Percentiles rank a stretch among this genome's conserved stretches.
Evolutionary conservation across 2,113 vertebrate species (phyloP).

Genomic region (Tachuris rubrigastra): DNA sequence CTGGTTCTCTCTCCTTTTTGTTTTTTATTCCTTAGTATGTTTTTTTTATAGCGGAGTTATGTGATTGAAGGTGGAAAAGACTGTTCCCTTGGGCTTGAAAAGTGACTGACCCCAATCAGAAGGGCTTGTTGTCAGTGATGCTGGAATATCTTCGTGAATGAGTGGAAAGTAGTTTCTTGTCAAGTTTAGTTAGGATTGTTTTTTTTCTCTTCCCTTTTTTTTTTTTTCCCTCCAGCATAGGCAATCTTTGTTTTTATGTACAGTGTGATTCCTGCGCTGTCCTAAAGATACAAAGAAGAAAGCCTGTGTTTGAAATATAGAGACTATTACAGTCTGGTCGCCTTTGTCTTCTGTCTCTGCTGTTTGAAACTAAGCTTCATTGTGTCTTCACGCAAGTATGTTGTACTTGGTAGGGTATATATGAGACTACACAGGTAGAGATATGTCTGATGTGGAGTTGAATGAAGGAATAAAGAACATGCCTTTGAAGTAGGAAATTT

Average conservation of each 20-base stretch:
- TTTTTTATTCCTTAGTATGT: neutral
- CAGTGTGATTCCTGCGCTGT: neutral
- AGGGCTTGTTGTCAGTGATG: conserved; percentile 30
- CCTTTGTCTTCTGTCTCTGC: neutral
- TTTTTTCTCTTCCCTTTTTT: neutral
- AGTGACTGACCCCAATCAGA: conserved; percentile 38
- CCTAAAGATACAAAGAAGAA: neutral
- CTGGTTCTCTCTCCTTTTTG: neutral
- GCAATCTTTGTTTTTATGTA: neutral
- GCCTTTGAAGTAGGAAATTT: neutral
- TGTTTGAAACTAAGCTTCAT: neutral
- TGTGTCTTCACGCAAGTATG: neutral
- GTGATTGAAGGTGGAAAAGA: conserved; percentile 45
- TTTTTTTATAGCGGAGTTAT: conserved; percentile 42
- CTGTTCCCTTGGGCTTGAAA: conserved; percentile 39
- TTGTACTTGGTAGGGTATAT: neutral
- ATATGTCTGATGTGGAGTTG: neutral
- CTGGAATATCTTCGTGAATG: conserved; percentile 37
- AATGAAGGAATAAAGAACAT: neutral
- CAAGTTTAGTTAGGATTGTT: conserved; percentile 37
- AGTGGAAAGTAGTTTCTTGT: conserved; percentile 35
- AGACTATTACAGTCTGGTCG: neutral
- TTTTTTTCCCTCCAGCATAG: neutral
- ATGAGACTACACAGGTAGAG: neutral
- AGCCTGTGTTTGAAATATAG: neutral